Conservation (phyloP, 1,140 invertebrate species). For the Heliconius nattereri region DNA sequence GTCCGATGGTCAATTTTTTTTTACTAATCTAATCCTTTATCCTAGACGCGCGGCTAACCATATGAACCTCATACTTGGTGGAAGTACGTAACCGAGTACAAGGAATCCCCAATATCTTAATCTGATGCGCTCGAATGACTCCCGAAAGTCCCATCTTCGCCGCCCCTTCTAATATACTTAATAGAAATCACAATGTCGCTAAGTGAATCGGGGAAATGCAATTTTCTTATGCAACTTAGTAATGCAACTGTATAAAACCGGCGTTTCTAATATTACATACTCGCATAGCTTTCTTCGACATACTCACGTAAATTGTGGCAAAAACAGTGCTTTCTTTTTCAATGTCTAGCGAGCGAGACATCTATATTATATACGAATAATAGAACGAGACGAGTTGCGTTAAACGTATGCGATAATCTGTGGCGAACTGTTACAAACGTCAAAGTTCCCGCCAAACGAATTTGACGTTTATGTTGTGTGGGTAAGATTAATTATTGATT, state of each 20-base stretch:
- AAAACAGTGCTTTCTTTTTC: slow-evolving; percentile 79
- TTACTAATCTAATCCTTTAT: no score
- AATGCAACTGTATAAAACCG: slow-evolving; percentile 73
- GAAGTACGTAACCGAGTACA: no score
- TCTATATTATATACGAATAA: slow-evolving; percentile 41
- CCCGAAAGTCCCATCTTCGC: no score
- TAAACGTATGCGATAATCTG: slow-evolving; percentile 52
- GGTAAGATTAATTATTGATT: slow-evolving; percentile 63
- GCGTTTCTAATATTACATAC: slow-evolving; percentile 79
- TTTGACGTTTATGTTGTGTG: slow-evolving; percentile 58
- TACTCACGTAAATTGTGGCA: slow-evolving; percentile 75
- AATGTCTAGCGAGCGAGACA: slow-evolving; percentile 65
- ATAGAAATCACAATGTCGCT: slow-evolving; percentile 49
- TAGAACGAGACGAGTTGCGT: slow-evolving; percentile 63
- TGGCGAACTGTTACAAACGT: slow-evolving; percentile 55
- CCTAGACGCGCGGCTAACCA: no score
- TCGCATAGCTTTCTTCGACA: slow-evolving; percentile 78
- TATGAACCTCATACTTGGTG: no score
- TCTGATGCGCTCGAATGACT: no score
- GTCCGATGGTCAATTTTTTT: no score
- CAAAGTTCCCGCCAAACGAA: slow-evolving; percentile 61
- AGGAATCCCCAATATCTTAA: no score
- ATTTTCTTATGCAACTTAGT: slow-evolving; percentile 78
- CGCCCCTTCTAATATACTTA: no score
- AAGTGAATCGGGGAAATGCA: slow-evolving; percentile 65